Percentiles rank a stretch among this genome's conserved stretches.
These are phyloP conservation scores for Ictalurus punctatus DNA, from an alignment of 2,113 vertebrate species.

Conservation along the genomic window DNA sequence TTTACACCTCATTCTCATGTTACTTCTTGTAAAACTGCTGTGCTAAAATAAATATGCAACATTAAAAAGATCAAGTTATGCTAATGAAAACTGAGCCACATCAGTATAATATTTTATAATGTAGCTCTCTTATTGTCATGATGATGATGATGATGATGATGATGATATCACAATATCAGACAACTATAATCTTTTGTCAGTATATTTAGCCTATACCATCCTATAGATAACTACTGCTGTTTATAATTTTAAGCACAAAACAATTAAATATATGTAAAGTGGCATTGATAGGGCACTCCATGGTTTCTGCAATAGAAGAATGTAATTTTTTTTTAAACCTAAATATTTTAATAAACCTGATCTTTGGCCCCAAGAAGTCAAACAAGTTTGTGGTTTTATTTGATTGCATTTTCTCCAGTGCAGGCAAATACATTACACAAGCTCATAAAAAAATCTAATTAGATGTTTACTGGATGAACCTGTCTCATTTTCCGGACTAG, in stretches of 20 bases:
- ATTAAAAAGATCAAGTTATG: neutral
- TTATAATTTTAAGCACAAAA: neutral
- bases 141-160: neutral
- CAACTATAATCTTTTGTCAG: neutral
- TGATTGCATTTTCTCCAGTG: neutral
- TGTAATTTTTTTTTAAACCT: neutral
- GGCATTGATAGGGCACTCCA: neutral
- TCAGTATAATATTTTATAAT: neutral
- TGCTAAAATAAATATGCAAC: neutral
- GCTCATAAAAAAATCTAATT: neutral
- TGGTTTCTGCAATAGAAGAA: neutral
- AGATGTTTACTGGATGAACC: neutral
- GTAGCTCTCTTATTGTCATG: neutral
- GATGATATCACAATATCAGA: neutral
- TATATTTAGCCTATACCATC: neutral
- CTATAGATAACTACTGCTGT: neutral
- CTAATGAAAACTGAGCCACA: neutral
- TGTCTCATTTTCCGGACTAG: neutral
- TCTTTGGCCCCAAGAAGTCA: neutral
- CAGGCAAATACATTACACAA: neutral
- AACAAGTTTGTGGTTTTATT: neutral
- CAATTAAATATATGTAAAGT: neutral
- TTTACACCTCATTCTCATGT: constrained; percentile 48
- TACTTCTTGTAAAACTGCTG: neutral
- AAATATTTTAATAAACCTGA: neutral